A percentile compares a stretch with the other conserved stretches of the same genome.
Evolutionary conservation across 2,797 vertebrate genomes (phyloP).

Genomic region (Oryzias sinensis): DNA sequence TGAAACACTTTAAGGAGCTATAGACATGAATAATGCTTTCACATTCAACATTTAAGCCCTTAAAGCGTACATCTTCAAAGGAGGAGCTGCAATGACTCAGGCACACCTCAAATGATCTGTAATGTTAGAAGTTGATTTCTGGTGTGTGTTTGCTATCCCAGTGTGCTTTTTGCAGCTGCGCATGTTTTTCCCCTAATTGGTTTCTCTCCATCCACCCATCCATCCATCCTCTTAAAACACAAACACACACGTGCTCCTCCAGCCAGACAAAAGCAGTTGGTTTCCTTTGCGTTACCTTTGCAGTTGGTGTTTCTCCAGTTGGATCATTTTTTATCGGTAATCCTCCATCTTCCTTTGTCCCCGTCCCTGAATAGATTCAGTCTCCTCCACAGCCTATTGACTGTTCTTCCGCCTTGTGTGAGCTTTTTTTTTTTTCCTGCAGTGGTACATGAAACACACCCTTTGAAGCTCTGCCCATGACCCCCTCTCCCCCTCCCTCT

Average conservation of each 20-base stretch:
- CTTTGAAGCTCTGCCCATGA: constrained; percentile 51
- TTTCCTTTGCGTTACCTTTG: constrained; percentile 1
- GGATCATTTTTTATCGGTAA: neutral
- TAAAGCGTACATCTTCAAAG: too few species aligned
- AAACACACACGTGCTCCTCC: neutral
- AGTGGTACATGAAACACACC: constrained; percentile 71
- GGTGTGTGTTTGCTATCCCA: too few species aligned
- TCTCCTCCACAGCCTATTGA: constrained; percentile 1
- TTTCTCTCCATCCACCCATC: neutral
- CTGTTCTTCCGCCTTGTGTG: constrained; percentile 20
- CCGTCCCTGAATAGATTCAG: neutral
- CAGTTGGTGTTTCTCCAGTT: neutral
- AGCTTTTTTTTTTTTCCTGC: constrained; percentile 47
- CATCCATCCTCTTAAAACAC: neutral
- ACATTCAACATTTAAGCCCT: too few species aligned
- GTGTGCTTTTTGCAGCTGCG: too few species aligned
- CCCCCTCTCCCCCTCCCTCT: constrained; percentile 26
- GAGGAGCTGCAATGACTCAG: too few species aligned
- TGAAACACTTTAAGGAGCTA: too few species aligned
- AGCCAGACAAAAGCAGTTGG: constrained; percentile 9
- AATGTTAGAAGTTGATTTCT: too few species aligned
- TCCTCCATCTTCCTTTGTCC: neutral
- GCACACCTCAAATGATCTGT: too few species aligned
- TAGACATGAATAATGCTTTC: too few species aligned
- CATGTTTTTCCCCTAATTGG: too few species aligned